Conservation (phyloP, 2,113 vertebrate species). For the Fulmarus glacialis region DNA sequence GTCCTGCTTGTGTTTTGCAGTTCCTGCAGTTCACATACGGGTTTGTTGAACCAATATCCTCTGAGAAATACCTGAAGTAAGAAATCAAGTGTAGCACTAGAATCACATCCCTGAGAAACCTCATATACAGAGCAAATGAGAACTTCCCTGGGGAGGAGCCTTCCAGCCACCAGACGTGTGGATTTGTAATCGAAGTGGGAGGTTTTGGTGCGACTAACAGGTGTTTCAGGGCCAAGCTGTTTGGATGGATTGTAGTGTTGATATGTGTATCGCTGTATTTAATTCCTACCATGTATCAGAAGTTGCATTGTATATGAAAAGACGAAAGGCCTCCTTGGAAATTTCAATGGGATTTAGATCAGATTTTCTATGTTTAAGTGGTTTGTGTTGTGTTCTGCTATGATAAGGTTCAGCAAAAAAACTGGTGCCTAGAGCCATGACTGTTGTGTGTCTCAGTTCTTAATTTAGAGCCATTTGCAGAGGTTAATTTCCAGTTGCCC, state of each 20-base stretch:
- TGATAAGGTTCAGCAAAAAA: neutral
- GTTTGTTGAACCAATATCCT: neutral
- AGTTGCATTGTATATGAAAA: neutral
- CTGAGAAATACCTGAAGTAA: neutral
- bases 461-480: neutral
- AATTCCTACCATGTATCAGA: neutral
- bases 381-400: neutral
- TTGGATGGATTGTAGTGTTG: neutral
- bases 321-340: neutral
- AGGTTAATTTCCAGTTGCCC: neutral
- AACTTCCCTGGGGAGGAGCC: neutral
- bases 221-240: neutral
- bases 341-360: neutral
- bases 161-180: neutral
- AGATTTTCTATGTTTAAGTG: neutral
- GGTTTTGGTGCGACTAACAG: neutral
- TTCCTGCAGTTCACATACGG: neutral
- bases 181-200: neutral
- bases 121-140: neutral
- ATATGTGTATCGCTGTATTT: neutral
- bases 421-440: neutral
- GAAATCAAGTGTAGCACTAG: neutral
- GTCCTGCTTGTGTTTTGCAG: neutral
- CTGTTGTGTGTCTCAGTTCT: neutral
- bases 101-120: neutral